phyloP scores from a whole-genome alignment of 2,888 invertebrate genomes.

The Crocallis elinguaria region DNA sequence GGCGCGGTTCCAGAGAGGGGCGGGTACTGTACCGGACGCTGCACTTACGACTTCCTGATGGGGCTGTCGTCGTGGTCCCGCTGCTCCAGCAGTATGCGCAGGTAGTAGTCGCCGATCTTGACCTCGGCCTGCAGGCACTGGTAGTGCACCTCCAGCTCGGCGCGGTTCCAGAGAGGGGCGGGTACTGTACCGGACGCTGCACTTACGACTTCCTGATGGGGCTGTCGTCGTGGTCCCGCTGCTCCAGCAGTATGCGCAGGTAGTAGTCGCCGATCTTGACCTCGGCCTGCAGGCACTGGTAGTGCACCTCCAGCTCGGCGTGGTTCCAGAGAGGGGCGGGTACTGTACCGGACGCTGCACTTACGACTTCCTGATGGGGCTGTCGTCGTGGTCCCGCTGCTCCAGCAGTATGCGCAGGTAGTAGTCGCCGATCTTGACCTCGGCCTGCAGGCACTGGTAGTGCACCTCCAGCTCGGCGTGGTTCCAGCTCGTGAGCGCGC shows the following conservation, averaged over 20 bases:
- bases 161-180: too few species aligned
- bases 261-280: slow-evolving; percentile 99
- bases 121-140: too few species aligned
- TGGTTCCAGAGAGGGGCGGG: too few species aligned
- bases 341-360: slow-evolving; percentile 68
- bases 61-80: too few species aligned
- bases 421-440: slow-evolving; percentile 99
- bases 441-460: slow-evolving; percentile 97
- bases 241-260: slow-evolving; percentile 95
- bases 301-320: too few species aligned
- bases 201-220: slow-evolving; percentile 96
- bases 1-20: too few species aligned
- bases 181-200: neutral
- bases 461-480: slow-evolving; percentile 98
- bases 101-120: too few species aligned
- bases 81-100: too few species aligned
- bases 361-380: slow-evolving; percentile 95
- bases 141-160: too few species aligned
- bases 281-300: slow-evolving; percentile 97
- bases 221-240: slow-evolving; percentile 93
- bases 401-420: slow-evolving; percentile 97
- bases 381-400: slow-evolving; percentile 93
- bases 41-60: too few species aligned
- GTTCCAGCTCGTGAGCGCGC: slow-evolving; percentile 97
- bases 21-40: too few species aligned